These are phyloP conservation scores for Xenopus borealis DNA, from an alignment of 2,113 vertebrate species.

Conservation along the genomic window DNA sequence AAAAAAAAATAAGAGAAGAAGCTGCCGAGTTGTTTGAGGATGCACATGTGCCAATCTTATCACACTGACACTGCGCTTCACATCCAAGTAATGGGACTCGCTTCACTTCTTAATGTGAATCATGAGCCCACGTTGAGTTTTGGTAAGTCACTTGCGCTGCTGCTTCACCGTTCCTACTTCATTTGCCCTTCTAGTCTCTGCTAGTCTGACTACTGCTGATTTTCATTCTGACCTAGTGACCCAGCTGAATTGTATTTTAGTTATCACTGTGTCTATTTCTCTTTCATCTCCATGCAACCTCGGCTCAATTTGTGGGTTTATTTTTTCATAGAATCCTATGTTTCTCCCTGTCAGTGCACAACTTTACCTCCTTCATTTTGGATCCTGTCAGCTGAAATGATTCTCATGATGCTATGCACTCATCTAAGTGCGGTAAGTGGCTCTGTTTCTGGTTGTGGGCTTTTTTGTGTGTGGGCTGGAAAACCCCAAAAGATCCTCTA, in stretches of 20 bases:
- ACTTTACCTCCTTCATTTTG: conserved; percentile 2
- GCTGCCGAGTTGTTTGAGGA: conserved; percentile 28
- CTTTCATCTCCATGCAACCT: background rate
- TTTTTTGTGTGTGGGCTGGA: conserved; percentile 13
- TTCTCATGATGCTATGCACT: conserved; percentile 27
- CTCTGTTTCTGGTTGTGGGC: conserved; percentile 19
- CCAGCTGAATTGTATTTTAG: background rate
- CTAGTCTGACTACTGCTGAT: background rate
- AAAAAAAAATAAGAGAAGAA: conserved; percentile 13
- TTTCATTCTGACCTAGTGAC: background rate
- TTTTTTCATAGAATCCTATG: background rate
- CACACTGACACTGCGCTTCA: conserved; percentile 1
- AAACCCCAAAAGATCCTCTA: background rate
- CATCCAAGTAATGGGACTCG: background rate
- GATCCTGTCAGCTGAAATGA: conserved; percentile 53
- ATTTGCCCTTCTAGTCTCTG: background rate
- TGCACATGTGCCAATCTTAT: conserved; percentile 16
- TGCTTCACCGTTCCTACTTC: background rate
- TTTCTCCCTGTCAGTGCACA: conserved; percentile 3
- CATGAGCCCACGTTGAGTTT: background rate
- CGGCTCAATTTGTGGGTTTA: no score
- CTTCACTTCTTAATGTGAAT: background rate
- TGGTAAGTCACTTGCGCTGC: background rate
- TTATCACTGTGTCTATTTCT: background rate
- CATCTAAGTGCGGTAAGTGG: conserved; percentile 61